Conservation (phyloP, 1,140 invertebrate species). For the Colletes gigas region DNA sequence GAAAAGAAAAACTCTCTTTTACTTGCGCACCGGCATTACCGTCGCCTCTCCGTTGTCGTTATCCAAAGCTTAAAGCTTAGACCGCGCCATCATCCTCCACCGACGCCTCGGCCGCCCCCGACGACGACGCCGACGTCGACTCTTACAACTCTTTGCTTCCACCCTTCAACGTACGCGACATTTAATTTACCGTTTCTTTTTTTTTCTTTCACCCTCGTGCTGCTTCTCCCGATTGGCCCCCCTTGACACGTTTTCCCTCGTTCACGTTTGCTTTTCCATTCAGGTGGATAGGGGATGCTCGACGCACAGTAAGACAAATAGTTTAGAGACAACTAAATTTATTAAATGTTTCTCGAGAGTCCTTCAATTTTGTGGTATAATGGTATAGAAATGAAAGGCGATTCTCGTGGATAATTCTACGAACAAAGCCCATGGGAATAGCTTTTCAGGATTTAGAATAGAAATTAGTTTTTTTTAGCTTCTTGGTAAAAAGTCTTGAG, state of each 20-base stretch:
- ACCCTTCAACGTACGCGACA: constrained; percentile 68
- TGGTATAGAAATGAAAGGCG: neutral
- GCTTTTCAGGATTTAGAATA: neutral
- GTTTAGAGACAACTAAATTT: too few relatives aligned
- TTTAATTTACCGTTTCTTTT: constrained; percentile 59
- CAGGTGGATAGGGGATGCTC: too few relatives aligned
- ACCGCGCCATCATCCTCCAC: constrained; percentile 55
- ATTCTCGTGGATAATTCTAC: constrained; percentile 35
- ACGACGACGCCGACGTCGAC: constrained; percentile 6
- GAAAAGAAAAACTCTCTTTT: constrained; percentile 78
- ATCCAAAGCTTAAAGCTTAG: constrained; percentile 70
- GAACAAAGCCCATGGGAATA: constrained; percentile 23
- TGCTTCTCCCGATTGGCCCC: neutral
- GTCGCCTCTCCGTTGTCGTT: constrained; percentile 71
- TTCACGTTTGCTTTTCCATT: neutral
- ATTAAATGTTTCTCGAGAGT: too few relatives aligned
- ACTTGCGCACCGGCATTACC: constrained; percentile 72
- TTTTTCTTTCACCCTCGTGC: neutral
- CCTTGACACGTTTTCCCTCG: neutral
- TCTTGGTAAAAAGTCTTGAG: too few relatives aligned
- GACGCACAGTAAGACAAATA: too few relatives aligned
- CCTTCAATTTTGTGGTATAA: neutral
- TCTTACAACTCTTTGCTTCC: constrained; percentile 53
- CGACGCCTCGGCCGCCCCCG: neutral
- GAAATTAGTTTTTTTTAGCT: too few relatives aligned